Evolutionary conservation across 2,797 vertebrate genomes (phyloP).

Genomic region (Odontamblyopus lacepedii): DNA sequence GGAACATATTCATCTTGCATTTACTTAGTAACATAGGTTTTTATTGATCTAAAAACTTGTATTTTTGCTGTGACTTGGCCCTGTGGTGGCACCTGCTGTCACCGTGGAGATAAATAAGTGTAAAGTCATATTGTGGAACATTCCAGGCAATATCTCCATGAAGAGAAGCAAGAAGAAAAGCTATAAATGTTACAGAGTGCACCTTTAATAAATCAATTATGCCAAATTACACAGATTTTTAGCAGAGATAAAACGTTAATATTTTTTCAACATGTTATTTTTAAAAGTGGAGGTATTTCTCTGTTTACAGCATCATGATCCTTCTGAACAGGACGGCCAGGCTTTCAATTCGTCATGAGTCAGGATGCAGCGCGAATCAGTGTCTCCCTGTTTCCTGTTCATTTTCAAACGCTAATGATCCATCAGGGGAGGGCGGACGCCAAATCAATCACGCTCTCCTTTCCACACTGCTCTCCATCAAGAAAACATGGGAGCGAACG

Average conservation of each 20-base stretch:
- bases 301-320: slow-evolving; percentile 20
- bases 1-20: too few relatives aligned
- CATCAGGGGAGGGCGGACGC: slow-evolving; percentile 24
- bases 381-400: slow-evolving; percentile 27
- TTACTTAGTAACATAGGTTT: too few relatives aligned
- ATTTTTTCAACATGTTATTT: slow-evolving; percentile 44
- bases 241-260: slow-evolving; percentile 13
- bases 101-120: too few relatives aligned
- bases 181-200: too few relatives aligned
- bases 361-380: slow-evolving; percentile 27
- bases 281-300: slow-evolving; percentile 21
- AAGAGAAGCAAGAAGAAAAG: too few relatives aligned
- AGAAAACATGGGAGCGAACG: slow-evolving; percentile 9
- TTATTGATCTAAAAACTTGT: too few relatives aligned
- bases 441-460: slow-evolving; percentile 21
- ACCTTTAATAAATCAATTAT: slow-evolving; percentile 47
- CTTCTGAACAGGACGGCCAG: slow-evolving; percentile 28
- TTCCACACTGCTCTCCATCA: slow-evolving; percentile 19
- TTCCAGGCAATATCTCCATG: too few relatives aligned
- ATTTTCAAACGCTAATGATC: slow-evolving; percentile 48
- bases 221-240: slow-evolving; percentile 37
- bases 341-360: slow-evolving; percentile 31
- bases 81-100: too few relatives aligned
- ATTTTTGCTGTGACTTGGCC: too few relatives aligned
- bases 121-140: too few relatives aligned